These are phyloP conservation scores for Polyploca ridens DNA, from an alignment of 2,888 invertebrate species.

Conservation along the genomic window DNA sequence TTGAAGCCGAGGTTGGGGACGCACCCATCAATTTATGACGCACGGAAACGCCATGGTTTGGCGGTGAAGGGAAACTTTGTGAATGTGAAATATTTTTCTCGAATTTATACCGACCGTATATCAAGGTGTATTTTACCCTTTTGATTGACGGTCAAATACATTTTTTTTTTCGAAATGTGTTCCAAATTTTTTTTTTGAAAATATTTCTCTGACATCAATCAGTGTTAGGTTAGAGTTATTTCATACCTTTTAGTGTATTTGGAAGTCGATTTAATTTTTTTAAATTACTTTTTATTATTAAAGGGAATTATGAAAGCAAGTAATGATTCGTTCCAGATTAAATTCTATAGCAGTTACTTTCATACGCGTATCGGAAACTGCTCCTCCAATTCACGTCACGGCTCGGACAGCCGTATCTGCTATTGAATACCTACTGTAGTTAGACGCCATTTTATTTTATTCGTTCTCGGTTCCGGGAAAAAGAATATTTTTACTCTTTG, in stretches of 20 bases:
- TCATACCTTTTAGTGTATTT: too few relatives aligned
- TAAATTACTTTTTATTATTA: too few relatives aligned
- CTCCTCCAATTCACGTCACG: slow-evolving; percentile 52
- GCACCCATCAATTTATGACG: not conserved
- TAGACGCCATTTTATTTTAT: slow-evolving; percentile 63
- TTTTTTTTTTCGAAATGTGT: too few relatives aligned
- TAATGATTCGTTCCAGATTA: slow-evolving; percentile 12
- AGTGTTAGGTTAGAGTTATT: too few relatives aligned
- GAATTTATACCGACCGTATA: too few relatives aligned
- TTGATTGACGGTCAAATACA: too few relatives aligned
- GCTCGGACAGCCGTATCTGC: slow-evolving; percentile 47
- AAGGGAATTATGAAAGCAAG: not conserved
- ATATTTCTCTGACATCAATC: too few relatives aligned
- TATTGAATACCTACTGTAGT: slow-evolving; percentile 53
- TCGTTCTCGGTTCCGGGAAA: slow-evolving; percentile 40
- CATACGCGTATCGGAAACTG: slow-evolving; percentile 44
- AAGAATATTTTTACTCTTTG: slow-evolving; percentile 67
- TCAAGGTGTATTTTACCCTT: too few relatives aligned
- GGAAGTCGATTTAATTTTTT: too few relatives aligned
- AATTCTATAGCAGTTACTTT: slow-evolving; percentile 43
- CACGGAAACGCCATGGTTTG: not conserved
- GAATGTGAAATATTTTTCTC: not conserved
- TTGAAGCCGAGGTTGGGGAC: not conserved
- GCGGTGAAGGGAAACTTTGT: too few relatives aligned
- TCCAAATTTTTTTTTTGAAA: too few relatives aligned